Conservation (phyloP, 2,888 invertebrate genomes). For the Scaptomyza caliginosa region DNA sequence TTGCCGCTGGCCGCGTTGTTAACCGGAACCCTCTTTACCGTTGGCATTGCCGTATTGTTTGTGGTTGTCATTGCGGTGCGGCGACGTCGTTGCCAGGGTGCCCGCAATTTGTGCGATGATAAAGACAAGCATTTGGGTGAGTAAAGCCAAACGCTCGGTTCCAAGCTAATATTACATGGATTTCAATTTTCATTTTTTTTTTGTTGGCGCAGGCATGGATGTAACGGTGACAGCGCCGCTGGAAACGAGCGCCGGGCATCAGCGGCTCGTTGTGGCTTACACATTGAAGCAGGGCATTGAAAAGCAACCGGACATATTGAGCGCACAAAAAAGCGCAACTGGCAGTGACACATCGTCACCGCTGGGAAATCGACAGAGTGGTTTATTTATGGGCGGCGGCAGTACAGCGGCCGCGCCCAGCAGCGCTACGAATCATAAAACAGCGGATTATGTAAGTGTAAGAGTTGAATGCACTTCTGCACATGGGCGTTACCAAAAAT, state of each 20-base stretch:
- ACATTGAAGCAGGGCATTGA: slow-evolving; percentile 91
- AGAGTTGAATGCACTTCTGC: slow-evolving; percentile 15
- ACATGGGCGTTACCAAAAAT: neutral
- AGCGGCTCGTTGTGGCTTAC: slow-evolving; percentile 93
- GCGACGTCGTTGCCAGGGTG: slow-evolving; percentile 86
- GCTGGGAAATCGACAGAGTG: slow-evolving; percentile 82
- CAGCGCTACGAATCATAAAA: slow-evolving; percentile 67
- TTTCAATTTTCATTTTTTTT: neutral
- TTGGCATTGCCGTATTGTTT: slow-evolving; percentile 87
- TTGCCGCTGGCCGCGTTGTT: slow-evolving; percentile 89
- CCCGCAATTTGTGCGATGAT: slow-evolving; percentile 85
- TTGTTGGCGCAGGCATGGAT: slow-evolving; percentile 83
- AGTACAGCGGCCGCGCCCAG: slow-evolving; percentile 63
- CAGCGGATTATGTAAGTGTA: slow-evolving; percentile 82
- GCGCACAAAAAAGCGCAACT: slow-evolving; percentile 89
- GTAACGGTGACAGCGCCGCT: slow-evolving; percentile 86
- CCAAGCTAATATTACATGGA: slow-evolving; percentile 1
- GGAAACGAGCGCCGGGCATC: slow-evolving; percentile 92
- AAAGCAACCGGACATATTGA: slow-evolving; percentile 91
- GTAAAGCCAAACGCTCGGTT: slow-evolving; percentile 12
- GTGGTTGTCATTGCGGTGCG: slow-evolving; percentile 88
- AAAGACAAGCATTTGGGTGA: slow-evolving; percentile 84
- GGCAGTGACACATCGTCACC: slow-evolving; percentile 82
- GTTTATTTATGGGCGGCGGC: slow-evolving; percentile 76
- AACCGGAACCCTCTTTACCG: slow-evolving; percentile 88